Evolutionary conservation across 2,888 invertebrate species (phyloP).

Genomic region (Conchocele bisecta): DNA sequence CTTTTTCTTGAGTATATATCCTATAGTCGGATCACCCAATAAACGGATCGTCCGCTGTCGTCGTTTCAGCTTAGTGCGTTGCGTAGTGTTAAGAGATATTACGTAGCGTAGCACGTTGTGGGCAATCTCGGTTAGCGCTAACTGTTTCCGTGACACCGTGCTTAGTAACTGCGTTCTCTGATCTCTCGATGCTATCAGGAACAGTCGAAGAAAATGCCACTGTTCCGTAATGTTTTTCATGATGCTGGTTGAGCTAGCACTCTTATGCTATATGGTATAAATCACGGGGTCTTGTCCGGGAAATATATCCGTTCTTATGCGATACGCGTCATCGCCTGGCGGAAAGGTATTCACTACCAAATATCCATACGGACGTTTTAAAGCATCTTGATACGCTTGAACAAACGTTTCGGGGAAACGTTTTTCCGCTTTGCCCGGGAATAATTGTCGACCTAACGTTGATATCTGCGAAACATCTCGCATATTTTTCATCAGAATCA

Average conservation of each 20-base stretch:
- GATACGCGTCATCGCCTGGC: background rate
- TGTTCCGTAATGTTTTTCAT: conserved; percentile 4
- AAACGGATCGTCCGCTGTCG: too few relatives aligned
- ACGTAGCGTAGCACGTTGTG: too few relatives aligned
- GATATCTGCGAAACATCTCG: conserved; percentile 2
- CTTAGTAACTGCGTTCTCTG: conserved; percentile 17
- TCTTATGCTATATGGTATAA: background rate
- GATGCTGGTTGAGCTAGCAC: too few relatives aligned
- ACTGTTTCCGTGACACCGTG: too few relatives aligned
- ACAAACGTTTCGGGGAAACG: too few relatives aligned
- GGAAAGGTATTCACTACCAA: background rate
- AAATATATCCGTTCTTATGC: conserved; percentile 5
- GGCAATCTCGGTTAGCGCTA: too few relatives aligned
- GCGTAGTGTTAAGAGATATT: too few relatives aligned
- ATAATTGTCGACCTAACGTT: background rate
- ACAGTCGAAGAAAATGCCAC: conserved; percentile 4
- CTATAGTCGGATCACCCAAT: too few relatives aligned
- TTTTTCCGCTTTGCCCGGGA: background rate
- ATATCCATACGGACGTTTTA: background rate
- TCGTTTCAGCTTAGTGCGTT: too few relatives aligned
- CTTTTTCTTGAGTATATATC: too few relatives aligned
- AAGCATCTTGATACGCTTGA: conserved; percentile 6
- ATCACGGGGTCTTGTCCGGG: conserved; percentile 5
- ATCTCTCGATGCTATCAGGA: background rate
- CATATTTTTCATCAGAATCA: conserved; percentile 7